Evolutionary conservation across 2,113 vertebrate species (phyloP), one percentile per base, ranked within the genome.

Genomic region (Phalacrocorax brasilianus): DNA sequence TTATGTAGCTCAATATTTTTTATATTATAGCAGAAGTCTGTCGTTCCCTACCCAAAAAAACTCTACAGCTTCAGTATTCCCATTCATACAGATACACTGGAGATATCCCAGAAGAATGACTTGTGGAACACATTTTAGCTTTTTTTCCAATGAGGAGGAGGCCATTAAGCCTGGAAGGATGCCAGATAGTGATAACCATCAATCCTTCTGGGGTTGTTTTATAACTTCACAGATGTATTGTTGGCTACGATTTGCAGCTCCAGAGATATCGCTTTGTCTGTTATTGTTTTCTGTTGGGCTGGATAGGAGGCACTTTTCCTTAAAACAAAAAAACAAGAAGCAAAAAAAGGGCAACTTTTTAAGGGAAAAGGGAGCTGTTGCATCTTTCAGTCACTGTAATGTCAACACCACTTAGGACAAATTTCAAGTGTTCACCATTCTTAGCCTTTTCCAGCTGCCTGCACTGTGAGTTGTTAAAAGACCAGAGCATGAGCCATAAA

Each of bases 321-420:
- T 45, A 12, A 12, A 50, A 32, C 45, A 79, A 35, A n/a, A 32
- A 28, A 44, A 7, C 35, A 11, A 21, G 1, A 19, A 19, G 2
- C 3, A 12, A 17, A 26, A 28, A 24, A 16, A n/a, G 1, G 0
- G 0, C 12, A 62, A 8, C 6, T 17, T 81, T 82, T 87, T 88
- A 92, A 86, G 22, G 23, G 24, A 24, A 88, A 72, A 6, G 19
- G 12, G 19, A 67, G 6, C 17, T 76, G 79, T 89, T 96, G 67
- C 70, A 86, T 97, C 93, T 97, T 95, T 96, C 89, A 95, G 88
- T 97, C 80, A 76, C 68, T 71, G 35, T 90, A 97, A 92, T 95
- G 94, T 97, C 97, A 98, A 93, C 93, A 97, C 84, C 87, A 96
- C 72, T 98, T 97, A 97, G 91, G 81, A 94, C 88, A 97, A 92